A percentile compares a stretch with the other conserved stretches of the same genome.
phyloP scores from a whole-genome alignment of 2,113 vertebrate genomes.

The Coreoperca whiteheadi region DNA sequence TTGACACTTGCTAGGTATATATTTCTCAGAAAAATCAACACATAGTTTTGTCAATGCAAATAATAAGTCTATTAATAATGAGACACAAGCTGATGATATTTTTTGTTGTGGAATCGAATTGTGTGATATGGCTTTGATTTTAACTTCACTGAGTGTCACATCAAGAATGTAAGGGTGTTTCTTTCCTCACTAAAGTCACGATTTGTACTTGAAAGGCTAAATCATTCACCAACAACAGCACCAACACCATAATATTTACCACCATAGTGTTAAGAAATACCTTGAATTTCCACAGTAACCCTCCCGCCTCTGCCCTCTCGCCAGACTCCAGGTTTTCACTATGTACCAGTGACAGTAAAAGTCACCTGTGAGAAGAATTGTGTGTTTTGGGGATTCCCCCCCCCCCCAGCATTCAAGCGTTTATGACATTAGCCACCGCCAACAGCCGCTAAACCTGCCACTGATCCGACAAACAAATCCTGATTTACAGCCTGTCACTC shows the following conservation, averaged over 20 bases:
- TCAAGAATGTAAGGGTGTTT: not conserved
- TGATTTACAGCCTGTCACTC: constrained; percentile 80
- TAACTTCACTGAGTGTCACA: not conserved
- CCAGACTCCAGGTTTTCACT: not conserved
- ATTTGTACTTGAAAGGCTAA: not conserved
- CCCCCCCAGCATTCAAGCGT: constrained; percentile 9
- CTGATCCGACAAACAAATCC: constrained; percentile 65
- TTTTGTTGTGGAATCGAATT: not conserved
- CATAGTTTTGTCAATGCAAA: too few species aligned
- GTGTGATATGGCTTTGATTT: not conserved
- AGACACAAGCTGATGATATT: not conserved
- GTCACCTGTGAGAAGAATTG: not conserved
- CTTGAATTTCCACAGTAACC: not conserved
- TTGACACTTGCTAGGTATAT: not conserved
- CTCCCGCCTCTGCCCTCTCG: not conserved
- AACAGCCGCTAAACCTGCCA: constrained; percentile 59
- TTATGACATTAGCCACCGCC: constrained; percentile 50
- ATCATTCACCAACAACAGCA: not conserved
- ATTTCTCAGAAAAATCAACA: not conserved
- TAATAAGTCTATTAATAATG: not conserved
- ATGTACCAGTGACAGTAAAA: constrained; percentile 10
- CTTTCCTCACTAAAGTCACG: not conserved
- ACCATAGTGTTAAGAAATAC: too few species aligned
- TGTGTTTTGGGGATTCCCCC: constrained; percentile 4
- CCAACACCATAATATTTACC: not conserved